Evolutionary conservation across 92 coral and sea anemone species (phyloP).

Genomic region (Actinernus sp.): DNA sequence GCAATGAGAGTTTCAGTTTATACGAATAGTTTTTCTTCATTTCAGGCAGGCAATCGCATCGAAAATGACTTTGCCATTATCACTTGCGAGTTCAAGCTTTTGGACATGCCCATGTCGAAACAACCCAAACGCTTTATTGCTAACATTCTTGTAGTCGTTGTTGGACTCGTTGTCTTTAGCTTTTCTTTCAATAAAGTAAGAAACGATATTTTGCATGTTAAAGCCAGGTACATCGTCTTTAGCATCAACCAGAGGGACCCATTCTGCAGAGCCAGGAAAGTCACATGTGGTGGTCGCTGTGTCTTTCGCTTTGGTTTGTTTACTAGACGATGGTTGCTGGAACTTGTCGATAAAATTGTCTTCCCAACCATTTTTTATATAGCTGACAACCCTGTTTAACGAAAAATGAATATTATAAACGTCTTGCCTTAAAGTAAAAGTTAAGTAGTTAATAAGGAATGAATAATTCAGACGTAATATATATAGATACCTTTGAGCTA

Average conservation of each 20-base stretch:
- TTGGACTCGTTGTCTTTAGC: constrained; percentile 54
- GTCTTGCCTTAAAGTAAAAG: not conserved
- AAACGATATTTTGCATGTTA: constrained; percentile 56
- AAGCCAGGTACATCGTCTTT: constrained; percentile 39
- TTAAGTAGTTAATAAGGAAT: not conserved
- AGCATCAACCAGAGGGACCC: constrained; percentile 44
- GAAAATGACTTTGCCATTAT: constrained; percentile 35
- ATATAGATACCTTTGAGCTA: constrained; percentile 38
- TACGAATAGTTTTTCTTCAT: constrained; percentile 45
- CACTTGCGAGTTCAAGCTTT: constrained; percentile 39
- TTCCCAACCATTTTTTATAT: constrained; percentile 61
- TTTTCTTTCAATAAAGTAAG: constrained; percentile 58
- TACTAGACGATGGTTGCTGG: constrained; percentile 14
- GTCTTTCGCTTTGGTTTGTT: not conserved
- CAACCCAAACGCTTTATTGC: constrained; percentile 59
- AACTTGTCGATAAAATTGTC: constrained; percentile 36
- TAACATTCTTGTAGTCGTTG: constrained; percentile 60
- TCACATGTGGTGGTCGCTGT: constrained; percentile 37
- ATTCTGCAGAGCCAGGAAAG: constrained; percentile 38
- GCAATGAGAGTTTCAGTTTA: constrained; percentile 50
- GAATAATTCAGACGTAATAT: not conserved
- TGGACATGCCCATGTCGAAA: constrained; percentile 65
- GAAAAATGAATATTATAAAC: not conserved
- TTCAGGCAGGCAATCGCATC: constrained; percentile 64
- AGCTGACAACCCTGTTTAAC: constrained; percentile 13